phyloP scores from a whole-genome alignment of 2,888 invertebrate genomes.

The Caenorhabditis macrosperma region DNA sequence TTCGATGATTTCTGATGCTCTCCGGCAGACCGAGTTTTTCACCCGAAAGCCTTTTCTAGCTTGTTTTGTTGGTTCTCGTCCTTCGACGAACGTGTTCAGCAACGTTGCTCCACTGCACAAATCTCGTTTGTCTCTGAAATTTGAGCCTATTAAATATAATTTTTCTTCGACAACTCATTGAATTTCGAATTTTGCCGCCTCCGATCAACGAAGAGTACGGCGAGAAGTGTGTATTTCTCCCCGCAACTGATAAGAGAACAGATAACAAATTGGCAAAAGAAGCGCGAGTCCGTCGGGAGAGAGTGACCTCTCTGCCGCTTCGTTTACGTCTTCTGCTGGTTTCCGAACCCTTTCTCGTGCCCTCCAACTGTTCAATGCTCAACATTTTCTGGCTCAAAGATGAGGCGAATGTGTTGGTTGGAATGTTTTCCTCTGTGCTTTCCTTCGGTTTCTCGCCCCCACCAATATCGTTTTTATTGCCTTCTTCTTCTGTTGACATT shows the following conservation, averaged over 20 bases:
- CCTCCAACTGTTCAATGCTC: conserved; percentile 42
- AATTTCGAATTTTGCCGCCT: not conserved
- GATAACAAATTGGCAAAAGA: not conserved
- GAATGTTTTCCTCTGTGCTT: conserved; percentile 25
- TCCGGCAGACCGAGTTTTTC: conserved; percentile 2
- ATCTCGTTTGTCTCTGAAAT: not conserved
- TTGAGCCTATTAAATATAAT: not conserved
- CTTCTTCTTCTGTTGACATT: conserved; percentile 30
- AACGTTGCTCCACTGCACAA: too few relatives aligned
- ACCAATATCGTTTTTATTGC: conserved; percentile 43
- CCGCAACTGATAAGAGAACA: too few relatives aligned
- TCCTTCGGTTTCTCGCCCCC: conserved; percentile 1
- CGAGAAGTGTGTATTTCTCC: too few relatives aligned
- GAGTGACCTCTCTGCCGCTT: not conserved
- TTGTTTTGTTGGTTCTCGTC: too few relatives aligned
- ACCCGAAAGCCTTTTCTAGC: not conserved
- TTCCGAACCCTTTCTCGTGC: conserved; percentile 6
- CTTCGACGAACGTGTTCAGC: too few relatives aligned
- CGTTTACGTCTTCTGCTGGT: conserved; percentile 6
- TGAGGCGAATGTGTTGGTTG: conserved; percentile 19
- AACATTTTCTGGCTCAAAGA: conserved; percentile 31
- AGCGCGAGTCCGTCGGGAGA: not conserved
- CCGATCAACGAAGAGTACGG: not conserved
- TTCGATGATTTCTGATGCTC: not conserved
- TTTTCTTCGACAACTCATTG: not conserved